Conservation (phyloP, 2,113 vertebrate species). For the Carassius gibelio region DNA sequence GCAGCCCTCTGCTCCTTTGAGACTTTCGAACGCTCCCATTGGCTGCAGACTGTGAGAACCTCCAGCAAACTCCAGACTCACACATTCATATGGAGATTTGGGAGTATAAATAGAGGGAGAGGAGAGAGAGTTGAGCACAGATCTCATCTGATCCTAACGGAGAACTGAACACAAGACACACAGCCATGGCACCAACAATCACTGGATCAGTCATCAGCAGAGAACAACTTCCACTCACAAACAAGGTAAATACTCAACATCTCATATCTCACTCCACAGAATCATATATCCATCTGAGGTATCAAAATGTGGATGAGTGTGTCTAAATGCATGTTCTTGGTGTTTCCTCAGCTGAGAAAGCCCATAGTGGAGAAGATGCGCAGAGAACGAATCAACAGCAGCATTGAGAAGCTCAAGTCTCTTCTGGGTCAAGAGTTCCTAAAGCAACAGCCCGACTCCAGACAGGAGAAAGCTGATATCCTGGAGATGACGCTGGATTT, state of each 20-base stretch:
- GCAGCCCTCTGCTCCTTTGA: conserved; percentile 43
- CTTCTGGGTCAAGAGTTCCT: conserved; percentile 68
- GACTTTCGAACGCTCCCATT: conserved; percentile 52
- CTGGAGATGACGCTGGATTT: conserved; percentile 73
- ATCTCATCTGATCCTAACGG: conserved; percentile 64
- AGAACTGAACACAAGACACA: conserved; percentile 53
- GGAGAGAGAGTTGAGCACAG: conserved; percentile 67
- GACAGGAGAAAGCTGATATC: conserved; percentile 80
- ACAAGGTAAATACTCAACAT: conserved; percentile 71
- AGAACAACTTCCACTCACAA: conserved; percentile 68
- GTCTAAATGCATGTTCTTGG: conserved; percentile 7
- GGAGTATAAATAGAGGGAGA: conserved; percentile 55
- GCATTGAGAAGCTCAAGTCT: conserved; percentile 62
- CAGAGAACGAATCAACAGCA: conserved; percentile 65
- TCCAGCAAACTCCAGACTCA: conserved; percentile 59
- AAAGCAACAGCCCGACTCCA: conserved; percentile 76
- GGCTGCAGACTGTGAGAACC: conserved; percentile 64
- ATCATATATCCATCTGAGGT: neutral
- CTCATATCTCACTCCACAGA: too few species aligned
- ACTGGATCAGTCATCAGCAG: conserved; percentile 61
- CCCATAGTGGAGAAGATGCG: conserved; percentile 63
- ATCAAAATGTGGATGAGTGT: neutral
- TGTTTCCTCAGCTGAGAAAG: conserved; percentile 71
- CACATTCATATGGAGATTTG: conserved; percentile 63
- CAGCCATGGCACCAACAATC: conserved; percentile 74